A percentile compares a stretch with the other conserved stretches of the same genome.
phyloP scores from a whole-genome alignment of 92 coral and sea anemone species.

The Plumapathes pennacea region DNA sequence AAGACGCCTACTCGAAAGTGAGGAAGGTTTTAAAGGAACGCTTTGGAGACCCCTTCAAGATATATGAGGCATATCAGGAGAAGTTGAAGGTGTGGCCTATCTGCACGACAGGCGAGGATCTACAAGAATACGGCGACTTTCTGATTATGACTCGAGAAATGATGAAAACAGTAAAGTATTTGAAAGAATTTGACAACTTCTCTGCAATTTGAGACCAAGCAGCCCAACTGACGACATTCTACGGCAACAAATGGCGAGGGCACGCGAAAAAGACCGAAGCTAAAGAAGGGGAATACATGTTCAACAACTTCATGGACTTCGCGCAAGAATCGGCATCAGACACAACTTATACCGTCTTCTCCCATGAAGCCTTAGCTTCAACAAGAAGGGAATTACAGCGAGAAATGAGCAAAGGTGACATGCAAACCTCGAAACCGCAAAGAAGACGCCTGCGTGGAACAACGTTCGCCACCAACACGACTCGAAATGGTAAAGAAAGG shows the following conservation, averaged over 20 bases:
- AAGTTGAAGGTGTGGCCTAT: constrained; percentile 51
- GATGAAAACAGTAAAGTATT: constrained; percentile 68
- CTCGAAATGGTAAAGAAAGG: constrained; percentile 12
- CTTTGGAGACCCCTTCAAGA: constrained; percentile 57
- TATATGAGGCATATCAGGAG: constrained; percentile 53
- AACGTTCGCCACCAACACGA: constrained; percentile 20
- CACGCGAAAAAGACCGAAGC: constrained; percentile 61
- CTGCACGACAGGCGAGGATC: constrained; percentile 33
- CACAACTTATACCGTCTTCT: constrained; percentile 67
- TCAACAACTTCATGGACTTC: constrained; percentile 52
- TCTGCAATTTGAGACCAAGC: constrained; percentile 51
- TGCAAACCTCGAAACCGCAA: background rate
- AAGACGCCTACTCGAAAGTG: constrained; percentile 67
- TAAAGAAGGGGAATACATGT: constrained; percentile 53
- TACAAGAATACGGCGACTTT: constrained; percentile 63
- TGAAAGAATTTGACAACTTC: constrained; percentile 61
- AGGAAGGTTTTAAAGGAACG: constrained; percentile 58
- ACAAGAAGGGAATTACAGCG: constrained; percentile 38
- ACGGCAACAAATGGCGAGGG: constrained; percentile 51
- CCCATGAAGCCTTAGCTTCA: constrained; percentile 41
- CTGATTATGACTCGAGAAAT: constrained; percentile 64
- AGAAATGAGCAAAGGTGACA: constrained; percentile 15
- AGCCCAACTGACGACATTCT: constrained; percentile 44
- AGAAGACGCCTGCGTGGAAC: constrained; percentile 1
- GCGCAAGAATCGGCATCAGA: constrained; percentile 51